Conservation (phyloP, 2,888 invertebrate genomes). For the Chironomus riparius region DNA sequence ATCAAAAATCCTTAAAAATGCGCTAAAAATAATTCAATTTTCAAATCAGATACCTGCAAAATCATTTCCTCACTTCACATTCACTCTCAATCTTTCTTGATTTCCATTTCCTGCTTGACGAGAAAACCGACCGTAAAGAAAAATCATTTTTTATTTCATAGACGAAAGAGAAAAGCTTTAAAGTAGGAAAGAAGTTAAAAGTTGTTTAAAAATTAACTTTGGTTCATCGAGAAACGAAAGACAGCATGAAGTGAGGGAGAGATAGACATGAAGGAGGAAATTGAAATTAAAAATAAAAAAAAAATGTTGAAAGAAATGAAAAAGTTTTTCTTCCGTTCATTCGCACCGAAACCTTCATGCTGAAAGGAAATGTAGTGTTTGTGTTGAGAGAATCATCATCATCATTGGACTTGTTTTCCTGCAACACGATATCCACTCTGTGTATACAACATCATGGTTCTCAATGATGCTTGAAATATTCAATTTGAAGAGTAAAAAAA, state of each 20-base stretch:
- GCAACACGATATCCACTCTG: not conserved
- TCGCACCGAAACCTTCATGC: not conserved
- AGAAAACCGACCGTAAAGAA: not conserved
- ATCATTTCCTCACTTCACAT: not conserved
- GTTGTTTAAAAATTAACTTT: not conserved
- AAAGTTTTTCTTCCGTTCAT: not conserved
- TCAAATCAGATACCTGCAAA: not conserved
- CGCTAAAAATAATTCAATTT: too few species aligned
- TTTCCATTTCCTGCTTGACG: too few species aligned
- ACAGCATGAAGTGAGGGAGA: too few species aligned
- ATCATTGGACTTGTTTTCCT: conserved; percentile 5
- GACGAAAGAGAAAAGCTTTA: not conserved
- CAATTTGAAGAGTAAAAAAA: not conserved
- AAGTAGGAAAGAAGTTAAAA: not conserved
- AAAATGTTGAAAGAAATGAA: too few species aligned
- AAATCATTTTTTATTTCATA: not conserved
- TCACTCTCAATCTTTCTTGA: not conserved
- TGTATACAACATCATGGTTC: not conserved
- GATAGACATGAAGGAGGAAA: not conserved
- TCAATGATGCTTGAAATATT: conserved; percentile 8
- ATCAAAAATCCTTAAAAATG: too few species aligned
- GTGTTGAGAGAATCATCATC: not conserved
- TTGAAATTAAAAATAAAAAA: too few species aligned
- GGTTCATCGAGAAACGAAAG: not conserved
- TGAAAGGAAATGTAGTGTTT: conserved; percentile 5